Base-by-base conservation (phyloP, 30 jellyfish, hydroid and myxozoan genomes). In the Hydra vulgaris region DNA sequence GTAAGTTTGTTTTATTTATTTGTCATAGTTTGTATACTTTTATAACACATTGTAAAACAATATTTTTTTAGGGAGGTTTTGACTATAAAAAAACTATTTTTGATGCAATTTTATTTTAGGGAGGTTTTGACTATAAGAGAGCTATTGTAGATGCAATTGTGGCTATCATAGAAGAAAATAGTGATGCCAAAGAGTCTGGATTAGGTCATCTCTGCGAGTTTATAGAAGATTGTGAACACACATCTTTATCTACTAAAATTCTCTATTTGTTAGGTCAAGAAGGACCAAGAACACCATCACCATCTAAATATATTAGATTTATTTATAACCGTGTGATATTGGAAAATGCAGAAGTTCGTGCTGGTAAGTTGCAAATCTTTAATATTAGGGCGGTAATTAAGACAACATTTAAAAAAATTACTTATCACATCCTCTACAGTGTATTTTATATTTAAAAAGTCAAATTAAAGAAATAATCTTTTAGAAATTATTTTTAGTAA, bases 191-290 rank as follows among this genome's bases (percentile, higher is more conserved):
- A 52, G 99, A 94, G 23, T 79, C 92, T 24, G 96, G 99, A 1
- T 75, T 94, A 25, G 85, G 95, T 25, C 96, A 88, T 82, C 87
- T 94, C 18, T 94, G 99, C 68, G 99, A 94, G 74, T 89, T 88
- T 91, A 88, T 94, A 52, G 99, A 94, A 79, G 99, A 94, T 71
- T 94, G 99, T 87, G 99, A 94, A 55, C 97, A 94, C 84, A 84
- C 96, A 15, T 26, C 91, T 23, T 83, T 94, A 52, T 95, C 97
- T 18, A 94, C 96, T 0, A 78, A 84, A 68, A 89, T 94, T 66
- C 87, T 94, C 7, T 94, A 88, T 81, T 82, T 88, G 74, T 83
- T 94, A 12, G 99, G 97, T 7, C 88, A 88, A 21, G 97, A 94
- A 67, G 97, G 97, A 0, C 99, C 97, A 0, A 82, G 92, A 53